Evolutionary conservation across 2,113 vertebrate genomes (phyloP), one percentile per base, ranked within the genome.

Genomic region (Calyptomena viridis): DNA sequence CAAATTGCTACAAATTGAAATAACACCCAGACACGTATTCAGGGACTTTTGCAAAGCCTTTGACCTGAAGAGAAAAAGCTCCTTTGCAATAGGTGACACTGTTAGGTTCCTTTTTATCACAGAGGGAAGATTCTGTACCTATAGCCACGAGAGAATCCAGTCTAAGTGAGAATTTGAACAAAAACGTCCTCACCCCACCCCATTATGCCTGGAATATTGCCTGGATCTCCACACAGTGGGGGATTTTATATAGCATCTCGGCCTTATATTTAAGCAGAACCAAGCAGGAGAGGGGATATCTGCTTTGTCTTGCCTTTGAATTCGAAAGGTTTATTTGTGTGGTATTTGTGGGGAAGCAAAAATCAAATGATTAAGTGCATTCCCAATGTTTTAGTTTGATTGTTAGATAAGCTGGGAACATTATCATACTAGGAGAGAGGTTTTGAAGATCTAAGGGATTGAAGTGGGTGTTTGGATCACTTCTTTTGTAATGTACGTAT

Each of bases 221-320:
- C 83, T 74, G 90, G 42, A 44, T 89, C 60, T 75, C 74, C 62
- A 23, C 68, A 50, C 69, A 87, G 9, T 9, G 84, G 76, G 87
- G 58, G 83, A 67, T 93, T 97, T 98, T 95, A 73, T 84, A 58
- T 77, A 91, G 89, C 74, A 60, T 1, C 7, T 58, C 80, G 66
- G 37, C 60, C 40, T 93, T 72, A 27, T 6, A 27, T n/a, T 67
- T 74, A 24, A 71, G 63, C 53, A 66, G 11, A 59, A 20, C 27
- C 6, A 8, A 64, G 47, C 14, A 60, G 55, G 27, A 60, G 40
- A 52, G 56, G 39, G 49, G 49, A 20, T 33, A 49, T 25, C 53
- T 68, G 47, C 42, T 93, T 79, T 4, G 0, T 14, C 35, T 88
- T 22, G 30, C 33, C 33, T 31, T 56, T 17, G 62, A 27, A 56